A percentile compares a stretch with the other conserved stretches of the same genome.
Evolutionary conservation across 2,113 vertebrate species (phyloP).

Genomic region (Prionailurus bengalensis): DNA sequence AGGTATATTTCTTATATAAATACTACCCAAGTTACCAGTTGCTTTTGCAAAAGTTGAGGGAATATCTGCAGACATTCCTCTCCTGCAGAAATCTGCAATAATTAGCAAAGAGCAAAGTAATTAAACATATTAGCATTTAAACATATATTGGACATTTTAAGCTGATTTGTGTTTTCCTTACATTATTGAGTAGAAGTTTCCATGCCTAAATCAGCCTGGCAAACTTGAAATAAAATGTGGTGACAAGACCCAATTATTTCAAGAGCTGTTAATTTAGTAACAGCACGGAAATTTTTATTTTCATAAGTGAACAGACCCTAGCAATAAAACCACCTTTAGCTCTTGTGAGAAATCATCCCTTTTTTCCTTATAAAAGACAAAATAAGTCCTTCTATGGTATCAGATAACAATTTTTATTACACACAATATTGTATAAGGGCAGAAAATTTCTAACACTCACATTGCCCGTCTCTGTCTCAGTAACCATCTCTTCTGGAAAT

Average conservation of each 20-base stretch:
- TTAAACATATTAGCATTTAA: not conserved
- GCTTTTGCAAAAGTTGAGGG: not conserved
- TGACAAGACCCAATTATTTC: not conserved
- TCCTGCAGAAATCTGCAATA: not conserved
- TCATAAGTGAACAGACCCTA: not conserved
- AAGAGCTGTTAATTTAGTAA: conserved; percentile 30
- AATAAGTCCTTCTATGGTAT: not conserved
- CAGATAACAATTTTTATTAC: not conserved
- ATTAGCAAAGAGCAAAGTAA: not conserved
- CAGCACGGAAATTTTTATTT: not conserved
- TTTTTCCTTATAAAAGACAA: conserved; percentile 13
- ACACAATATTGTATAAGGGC: not conserved
- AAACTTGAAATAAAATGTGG: conserved; percentile 10
- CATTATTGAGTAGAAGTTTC: not conserved
- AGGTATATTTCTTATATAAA: not conserved
- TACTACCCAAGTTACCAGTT: not conserved
- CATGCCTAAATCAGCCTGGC: not conserved
- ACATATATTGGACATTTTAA: not conserved
- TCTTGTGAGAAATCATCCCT: not conserved
- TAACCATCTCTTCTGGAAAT: not conserved
- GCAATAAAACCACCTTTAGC: not conserved
- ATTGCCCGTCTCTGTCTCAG: not conserved
- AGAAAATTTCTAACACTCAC: not conserved
- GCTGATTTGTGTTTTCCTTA: not conserved
- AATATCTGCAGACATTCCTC: not conserved